Conservation (phyloP, 2,888 invertebrate genomes). For the Drosophila buzzatii region DNA sequence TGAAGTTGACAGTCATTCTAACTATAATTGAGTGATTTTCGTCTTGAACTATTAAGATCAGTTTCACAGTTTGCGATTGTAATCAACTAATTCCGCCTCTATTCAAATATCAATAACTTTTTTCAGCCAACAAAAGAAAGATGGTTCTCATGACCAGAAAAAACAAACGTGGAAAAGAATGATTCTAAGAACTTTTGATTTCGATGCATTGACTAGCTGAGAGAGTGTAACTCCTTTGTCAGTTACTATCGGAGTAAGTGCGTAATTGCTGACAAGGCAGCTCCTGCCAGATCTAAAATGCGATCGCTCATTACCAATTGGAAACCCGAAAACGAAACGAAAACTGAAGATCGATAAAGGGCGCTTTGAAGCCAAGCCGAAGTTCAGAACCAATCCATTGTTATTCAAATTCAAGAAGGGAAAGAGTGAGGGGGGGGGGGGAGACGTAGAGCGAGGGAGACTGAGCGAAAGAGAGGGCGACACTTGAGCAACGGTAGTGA, state of each 20-base stretch:
- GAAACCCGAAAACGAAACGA: constrained; percentile 30
- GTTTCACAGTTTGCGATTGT: background rate
- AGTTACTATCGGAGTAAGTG: constrained; percentile 62
- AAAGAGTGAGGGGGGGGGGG: constrained; percentile 11
- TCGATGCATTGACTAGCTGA: constrained; percentile 61
- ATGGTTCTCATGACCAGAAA: constrained; percentile 62
- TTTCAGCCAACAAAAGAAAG: background rate
- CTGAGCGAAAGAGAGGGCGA: constrained; percentile 8
- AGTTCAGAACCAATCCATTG: constrained; percentile 58
- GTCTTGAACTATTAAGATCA: background rate
- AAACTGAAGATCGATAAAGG: constrained; percentile 31
- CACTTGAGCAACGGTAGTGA: constrained; percentile 36
- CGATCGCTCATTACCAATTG: constrained; percentile 73
- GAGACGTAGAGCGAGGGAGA: background rate
- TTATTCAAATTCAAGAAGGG: constrained; percentile 72
- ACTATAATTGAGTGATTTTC: background rate
- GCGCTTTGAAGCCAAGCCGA: constrained; percentile 78
- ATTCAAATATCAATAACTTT: background rate
- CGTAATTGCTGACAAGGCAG: constrained; percentile 78
- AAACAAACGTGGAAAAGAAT: background rate
- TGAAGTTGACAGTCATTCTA: too few relatives aligned
- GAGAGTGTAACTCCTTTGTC: constrained; percentile 57
- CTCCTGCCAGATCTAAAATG: constrained; percentile 63
- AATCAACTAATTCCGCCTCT: background rate
- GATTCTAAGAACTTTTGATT: constrained; percentile 71